Conservation (phyloP, 2,797 vertebrate species). For the Poeciliopsis gracilis region DNA sequence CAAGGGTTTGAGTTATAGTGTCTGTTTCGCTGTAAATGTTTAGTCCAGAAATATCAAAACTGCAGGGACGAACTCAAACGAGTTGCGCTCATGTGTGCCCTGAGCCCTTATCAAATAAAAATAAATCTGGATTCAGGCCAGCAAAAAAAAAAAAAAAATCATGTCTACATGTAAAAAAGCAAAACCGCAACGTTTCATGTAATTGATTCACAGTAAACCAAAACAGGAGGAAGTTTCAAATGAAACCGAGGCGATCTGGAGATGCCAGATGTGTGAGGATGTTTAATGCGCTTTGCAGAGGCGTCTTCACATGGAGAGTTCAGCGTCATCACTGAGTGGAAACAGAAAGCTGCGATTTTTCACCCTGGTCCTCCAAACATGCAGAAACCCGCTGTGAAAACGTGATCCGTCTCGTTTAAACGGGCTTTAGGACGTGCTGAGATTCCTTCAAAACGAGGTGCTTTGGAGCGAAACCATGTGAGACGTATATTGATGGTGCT, state of each 20-base stretch:
- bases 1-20: neutral
- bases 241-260: neutral
- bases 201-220: neutral
- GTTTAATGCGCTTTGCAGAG: neutral
- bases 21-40: neutral
- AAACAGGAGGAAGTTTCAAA: neutral
- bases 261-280: neutral
- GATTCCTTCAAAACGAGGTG: neutral
- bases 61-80: no score
- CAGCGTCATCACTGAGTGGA: conserved; percentile 32
- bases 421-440: neutral
- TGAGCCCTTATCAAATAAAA: neutral
- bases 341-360: conserved; percentile 54
- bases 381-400: conserved; percentile 22
- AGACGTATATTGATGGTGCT: neutral
- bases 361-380: conserved; percentile 3
- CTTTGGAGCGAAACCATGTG: neutral
- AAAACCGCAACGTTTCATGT: neutral
- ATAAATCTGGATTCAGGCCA: neutral
- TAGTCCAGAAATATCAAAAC: neutral
- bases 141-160: no score
- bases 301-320: conserved; percentile 27
- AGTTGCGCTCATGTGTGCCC: no score
- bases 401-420: neutral
- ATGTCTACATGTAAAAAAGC: neutral